Evolutionary conservation across 2,113 vertebrate species (phyloP), one percentile per base, ranked within the genome.

Genomic region (Nothocercus julius): DNA sequence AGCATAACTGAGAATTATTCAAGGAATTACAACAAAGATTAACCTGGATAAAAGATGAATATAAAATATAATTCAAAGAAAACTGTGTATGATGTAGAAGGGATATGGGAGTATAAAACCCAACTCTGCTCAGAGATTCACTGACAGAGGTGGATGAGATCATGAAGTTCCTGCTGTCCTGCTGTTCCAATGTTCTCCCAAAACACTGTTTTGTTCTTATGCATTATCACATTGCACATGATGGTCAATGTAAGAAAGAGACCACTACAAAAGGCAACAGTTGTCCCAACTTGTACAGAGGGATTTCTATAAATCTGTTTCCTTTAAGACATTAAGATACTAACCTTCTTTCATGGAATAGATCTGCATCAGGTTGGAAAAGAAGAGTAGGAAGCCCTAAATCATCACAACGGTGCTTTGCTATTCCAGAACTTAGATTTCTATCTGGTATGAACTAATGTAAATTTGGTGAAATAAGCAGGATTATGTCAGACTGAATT

Each of bases 121-220:
- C 64, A 88, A 11, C 19, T 36, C 27, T 70, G 40, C 42, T 91
- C 54, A 77, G 76, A 90, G 54, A 36, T 73, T 82, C 83, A 45
- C 56, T 61, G 80, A 3, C 67, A 62, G 82, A 66, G 89, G 49
- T 17, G 44, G 44, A 44, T 17, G 44, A 16, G 15, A 17, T 44
- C 15, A 44, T 44, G 15, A 15, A 44, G 44, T 17, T 44, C 44
- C 44, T 44, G 44, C 44, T 44, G 44, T 44, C 36, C 36, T 36
- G 36, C 36, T 36, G 36, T 36, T 36, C 36, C 36, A 36, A 8
- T 18, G n/a, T 81, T 91, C 94, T 70, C 36, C 40, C 73, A 56
- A 34, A 27, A 92, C 83, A 93, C 34, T 24, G 56, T 77, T 89
- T 86, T 88, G 36, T 4, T 89, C 94, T 91, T 66, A 91, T 88